Percentiles rank a stretch among this genome's conserved stretches.
Conservation (phyloP, 2,797 vertebrate species). For the Alectoris magna region DNA sequence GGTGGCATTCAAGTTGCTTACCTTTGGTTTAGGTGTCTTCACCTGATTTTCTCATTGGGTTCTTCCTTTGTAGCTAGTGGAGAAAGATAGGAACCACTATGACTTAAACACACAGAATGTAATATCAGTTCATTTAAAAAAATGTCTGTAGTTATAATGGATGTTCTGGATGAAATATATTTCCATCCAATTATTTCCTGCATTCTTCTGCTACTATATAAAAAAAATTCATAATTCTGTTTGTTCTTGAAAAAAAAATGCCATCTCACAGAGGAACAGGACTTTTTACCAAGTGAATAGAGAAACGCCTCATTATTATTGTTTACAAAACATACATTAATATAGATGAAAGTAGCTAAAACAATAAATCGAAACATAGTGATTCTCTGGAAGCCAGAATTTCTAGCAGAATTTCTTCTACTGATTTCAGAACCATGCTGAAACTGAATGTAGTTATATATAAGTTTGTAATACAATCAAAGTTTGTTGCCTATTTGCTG, state of each 20-base stretch:
- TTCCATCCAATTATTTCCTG: background rate
- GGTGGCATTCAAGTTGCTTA: background rate
- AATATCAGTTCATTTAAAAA: background rate
- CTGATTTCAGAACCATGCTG: background rate
- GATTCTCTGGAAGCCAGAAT: background rate
- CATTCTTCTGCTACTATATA: background rate
- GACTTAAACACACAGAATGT: background rate
- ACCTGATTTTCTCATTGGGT: background rate
- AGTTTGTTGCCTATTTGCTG: background rate
- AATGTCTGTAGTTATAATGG: background rate
- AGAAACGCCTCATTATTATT: rapidly evolving
- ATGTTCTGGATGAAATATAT: background rate
- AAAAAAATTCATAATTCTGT: background rate
- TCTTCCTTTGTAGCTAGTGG: background rate
- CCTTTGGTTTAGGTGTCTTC: background rate
- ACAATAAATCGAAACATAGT: background rate
- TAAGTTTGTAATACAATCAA: background rate
- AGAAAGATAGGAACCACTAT: background rate
- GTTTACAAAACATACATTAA: background rate
- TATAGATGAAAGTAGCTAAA: background rate
- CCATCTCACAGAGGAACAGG: background rate
- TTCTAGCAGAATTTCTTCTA: background rate
- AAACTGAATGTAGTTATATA: background rate
- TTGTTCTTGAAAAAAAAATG: slow-evolving; percentile 16
- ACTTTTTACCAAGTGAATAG: background rate